These are phyloP conservation scores for Scatophagus argus DNA, from an alignment of 2,113 vertebrate species.

Conservation along the genomic window DNA sequence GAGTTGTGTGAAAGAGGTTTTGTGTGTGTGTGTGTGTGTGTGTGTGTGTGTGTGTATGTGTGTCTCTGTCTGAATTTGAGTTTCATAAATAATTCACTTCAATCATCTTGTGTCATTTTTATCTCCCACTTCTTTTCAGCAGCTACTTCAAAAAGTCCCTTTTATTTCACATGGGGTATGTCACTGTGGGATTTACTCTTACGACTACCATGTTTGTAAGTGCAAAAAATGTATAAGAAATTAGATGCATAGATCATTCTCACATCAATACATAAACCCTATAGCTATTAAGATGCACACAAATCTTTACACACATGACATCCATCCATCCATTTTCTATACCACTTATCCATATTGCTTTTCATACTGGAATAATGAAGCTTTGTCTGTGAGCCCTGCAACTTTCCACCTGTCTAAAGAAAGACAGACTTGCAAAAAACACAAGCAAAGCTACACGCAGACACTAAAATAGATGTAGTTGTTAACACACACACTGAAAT, in stretches of 20 bases:
- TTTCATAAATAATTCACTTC: conserved; percentile 45
- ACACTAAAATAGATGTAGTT: conserved; percentile 9
- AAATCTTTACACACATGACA: too few species aligned
- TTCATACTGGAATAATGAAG: neutral
- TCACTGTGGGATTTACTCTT: conserved; percentile 13
- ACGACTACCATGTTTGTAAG: neutral
- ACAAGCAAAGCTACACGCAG: neutral
- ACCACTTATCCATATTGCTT: too few species aligned
- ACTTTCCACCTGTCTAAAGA: conserved; percentile 12
- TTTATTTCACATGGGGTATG: conserved; percentile 22
- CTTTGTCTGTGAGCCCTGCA: neutral
- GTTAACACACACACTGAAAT: conserved; percentile 17
- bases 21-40: conserved; percentile 34
- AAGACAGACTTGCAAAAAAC: conserved; percentile 21
- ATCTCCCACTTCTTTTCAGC: conserved; percentile 34
- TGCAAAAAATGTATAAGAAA: conserved; percentile 1
- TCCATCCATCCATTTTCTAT: too few species aligned
- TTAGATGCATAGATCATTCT: neutral
- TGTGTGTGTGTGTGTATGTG: too few species aligned
- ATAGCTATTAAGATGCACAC: neutral
- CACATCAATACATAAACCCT: neutral
- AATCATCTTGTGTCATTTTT: conserved; percentile 47
- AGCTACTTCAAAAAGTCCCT: conserved; percentile 31
- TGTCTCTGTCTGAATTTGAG: too few species aligned
- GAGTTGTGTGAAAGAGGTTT: conserved; percentile 11